Evolutionary conservation across 2,797 vertebrate species (phyloP), one percentile per base, ranked within the genome.

Genomic region (Lophius americanus): DNA sequence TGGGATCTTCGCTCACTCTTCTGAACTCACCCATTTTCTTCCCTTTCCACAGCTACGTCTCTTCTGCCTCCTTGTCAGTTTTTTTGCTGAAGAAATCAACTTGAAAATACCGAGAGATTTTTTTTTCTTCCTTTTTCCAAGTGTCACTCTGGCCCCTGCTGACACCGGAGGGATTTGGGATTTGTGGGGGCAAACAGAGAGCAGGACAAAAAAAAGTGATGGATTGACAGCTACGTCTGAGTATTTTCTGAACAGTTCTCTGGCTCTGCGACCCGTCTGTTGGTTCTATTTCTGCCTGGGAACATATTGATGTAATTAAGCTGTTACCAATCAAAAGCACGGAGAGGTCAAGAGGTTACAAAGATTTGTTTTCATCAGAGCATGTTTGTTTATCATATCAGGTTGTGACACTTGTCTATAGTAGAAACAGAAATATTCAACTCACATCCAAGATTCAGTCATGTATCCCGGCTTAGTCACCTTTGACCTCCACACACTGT

Each of bases 51-150:
- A 60, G 77, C 64, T 50, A 5, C 82, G n/a, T 56, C 51, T 71
- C 74, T 6, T 57, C 68, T 52, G 73, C 55, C 43, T 14, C 48
- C 57, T 51, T 70, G 51, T 60, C 87, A 84, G 76, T n/a, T 70
- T 81, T 71, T 76, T 66, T 86, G 83, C 86, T 84, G 86, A 90
- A 52, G 73, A 75, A 73, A 76, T 80, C 78, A 72, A 75, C 73
- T 84, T 70, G 58, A 77, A 63, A 83, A 42, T 52, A 65, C 51
- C 58, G 12, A 75, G 71, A 68, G 62, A n/a, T 62, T 57, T 73
- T 62, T 44, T 41, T 23, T 23, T 23, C 23, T 2, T 23, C 23
- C 23, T 23, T 23, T 23, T 23, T 23, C 53, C 77, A 80, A 75
- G 53, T 85, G 71, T 83, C 73, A 75, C 68, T 77, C 61, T 61